phyloP scores from a whole-genome alignment of 2,888 invertebrate species.

The Oeneis ivallda region DNA sequence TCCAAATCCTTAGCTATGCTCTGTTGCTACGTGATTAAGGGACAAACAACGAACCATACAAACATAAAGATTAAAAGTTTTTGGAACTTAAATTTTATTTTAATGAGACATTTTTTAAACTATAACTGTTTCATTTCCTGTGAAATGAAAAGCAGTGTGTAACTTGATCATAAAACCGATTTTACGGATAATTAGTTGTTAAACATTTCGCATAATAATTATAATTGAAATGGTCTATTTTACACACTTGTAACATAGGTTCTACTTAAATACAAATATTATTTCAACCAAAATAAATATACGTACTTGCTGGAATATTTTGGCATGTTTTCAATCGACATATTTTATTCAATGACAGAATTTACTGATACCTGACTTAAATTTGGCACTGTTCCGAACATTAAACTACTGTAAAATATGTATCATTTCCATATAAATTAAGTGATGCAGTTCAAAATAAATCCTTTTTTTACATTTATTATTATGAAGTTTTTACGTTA shows the following conservation, averaged over 20 bases:
- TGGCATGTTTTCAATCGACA: slow-evolving; percentile 28
- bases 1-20: too few species aligned
- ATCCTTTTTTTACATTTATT: neutral
- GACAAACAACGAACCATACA: too few species aligned
- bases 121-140: too few species aligned
- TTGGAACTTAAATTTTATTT: too few species aligned
- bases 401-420: slow-evolving; percentile 7
- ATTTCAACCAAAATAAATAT: neutral
- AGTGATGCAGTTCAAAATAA: neutral
- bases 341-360: slow-evolving; percentile 17
- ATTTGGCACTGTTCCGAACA: slow-evolving; percentile 13
- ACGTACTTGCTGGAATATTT: slow-evolving; percentile 16
- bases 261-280: neutral
- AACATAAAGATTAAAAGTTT: too few species aligned
- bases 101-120: too few species aligned
- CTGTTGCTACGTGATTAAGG: too few species aligned
- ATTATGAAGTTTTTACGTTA: neutral
- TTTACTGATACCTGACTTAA: slow-evolving; percentile 4
- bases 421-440: neutral
- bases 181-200: too few species aligned
- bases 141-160: too few species aligned
- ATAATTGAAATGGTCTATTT: too few species aligned
- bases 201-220: too few species aligned
- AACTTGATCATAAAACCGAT: too few species aligned
- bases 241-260: neutral